Conservation (phyloP, 1,140 invertebrate species). For the Onthophagus taurus region DNA sequence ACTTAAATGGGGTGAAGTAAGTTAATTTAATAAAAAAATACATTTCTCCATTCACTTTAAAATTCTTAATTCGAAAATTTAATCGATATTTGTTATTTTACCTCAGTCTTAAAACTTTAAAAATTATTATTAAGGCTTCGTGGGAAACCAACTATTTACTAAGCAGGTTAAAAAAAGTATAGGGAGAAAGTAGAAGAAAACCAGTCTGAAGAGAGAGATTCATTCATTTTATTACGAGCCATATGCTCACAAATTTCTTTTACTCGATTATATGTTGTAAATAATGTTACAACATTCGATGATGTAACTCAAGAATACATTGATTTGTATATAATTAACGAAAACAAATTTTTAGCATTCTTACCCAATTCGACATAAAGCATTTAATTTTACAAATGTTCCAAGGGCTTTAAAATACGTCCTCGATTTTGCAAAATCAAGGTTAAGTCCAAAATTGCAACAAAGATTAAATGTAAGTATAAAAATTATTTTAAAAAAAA, state of each 20-base stretch:
- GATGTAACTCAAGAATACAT: too few species aligned
- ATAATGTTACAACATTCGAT: background rate
- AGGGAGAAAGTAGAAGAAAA: background rate
- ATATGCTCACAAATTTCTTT: background rate
- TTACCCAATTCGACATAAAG: slow-evolving; percentile 65
- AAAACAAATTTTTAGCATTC: slow-evolving; percentile 56
- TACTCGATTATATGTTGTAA: background rate
- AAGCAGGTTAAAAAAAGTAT: background rate
- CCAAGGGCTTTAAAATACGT: slow-evolving; percentile 57
- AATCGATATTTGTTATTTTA: too few species aligned
- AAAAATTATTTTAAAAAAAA: slow-evolving; percentile 7
- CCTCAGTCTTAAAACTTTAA: too few species aligned
- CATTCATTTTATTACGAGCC: too few species aligned
- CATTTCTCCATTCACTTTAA: background rate
- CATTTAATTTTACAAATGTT: slow-evolving; percentile 60
- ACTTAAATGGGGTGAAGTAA: slow-evolving; percentile 60
- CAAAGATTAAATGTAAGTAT: slow-evolving; percentile 50
- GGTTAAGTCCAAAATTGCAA: slow-evolving; percentile 60
- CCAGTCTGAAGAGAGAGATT: too few species aligned
- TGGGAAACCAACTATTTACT: too few species aligned
- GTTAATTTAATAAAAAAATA: slow-evolving; percentile 2
- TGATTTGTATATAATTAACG: slow-evolving; percentile 1
- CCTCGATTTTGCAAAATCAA: slow-evolving; percentile 58
- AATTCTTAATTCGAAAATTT: background rate
- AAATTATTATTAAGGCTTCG: too few species aligned